These are phyloP conservation scores for Phoebastria nigripes DNA, from an alignment of 2,797 vertebrate genomes.

Conservation along the genomic window DNA sequence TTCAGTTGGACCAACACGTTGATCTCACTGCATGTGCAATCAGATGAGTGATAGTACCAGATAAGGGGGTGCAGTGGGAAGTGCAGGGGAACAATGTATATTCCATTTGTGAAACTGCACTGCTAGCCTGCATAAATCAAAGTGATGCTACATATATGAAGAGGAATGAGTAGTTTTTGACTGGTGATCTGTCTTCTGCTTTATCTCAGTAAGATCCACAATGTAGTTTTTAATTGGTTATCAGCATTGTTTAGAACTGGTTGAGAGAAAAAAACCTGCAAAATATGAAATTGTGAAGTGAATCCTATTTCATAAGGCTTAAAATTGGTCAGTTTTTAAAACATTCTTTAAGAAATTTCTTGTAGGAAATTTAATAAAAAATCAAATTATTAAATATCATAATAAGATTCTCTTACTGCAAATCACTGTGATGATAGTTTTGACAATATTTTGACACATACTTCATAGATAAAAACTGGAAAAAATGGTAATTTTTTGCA, in stretches of 20 bases:
- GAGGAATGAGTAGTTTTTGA: not conserved
- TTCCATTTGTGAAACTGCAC: not conserved
- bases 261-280: not conserved
- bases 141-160: not conserved
- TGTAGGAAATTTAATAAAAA: not conserved
- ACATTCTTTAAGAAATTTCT: not conserved
- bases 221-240: not conserved
- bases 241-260: not conserved
- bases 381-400: not conserved
- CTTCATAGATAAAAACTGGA: not conserved
- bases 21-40: not conserved
- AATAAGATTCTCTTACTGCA: not conserved
- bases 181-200: not conserved
- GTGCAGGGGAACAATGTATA: not conserved
- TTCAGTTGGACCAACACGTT: not conserved
- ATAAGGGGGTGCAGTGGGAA: not conserved
- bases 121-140: not conserved
- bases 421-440: not conserved
- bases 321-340: not conserved
- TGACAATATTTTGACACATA: not conserved
- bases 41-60: not conserved
- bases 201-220: not conserved
- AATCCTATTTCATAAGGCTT: not conserved
- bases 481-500: not conserved
- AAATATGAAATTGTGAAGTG: not conserved